phyloP scores from a whole-genome alignment of 2,113 vertebrate species.

The Oxygymnocypris stewartii region DNA sequence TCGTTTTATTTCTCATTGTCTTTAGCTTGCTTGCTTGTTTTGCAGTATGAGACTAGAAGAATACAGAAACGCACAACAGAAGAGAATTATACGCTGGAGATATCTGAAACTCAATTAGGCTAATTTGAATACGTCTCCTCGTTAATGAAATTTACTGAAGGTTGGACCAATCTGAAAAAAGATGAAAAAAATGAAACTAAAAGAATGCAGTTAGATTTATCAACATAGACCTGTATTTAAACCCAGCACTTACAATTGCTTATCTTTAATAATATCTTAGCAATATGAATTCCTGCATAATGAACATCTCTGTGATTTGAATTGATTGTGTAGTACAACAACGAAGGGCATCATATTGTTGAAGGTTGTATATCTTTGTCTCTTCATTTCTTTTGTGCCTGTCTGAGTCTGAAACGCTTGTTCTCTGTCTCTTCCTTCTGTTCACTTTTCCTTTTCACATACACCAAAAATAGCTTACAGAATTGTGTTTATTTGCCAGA shows the following conservation, averaged over 20 bases:
- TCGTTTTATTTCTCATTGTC: neutral
- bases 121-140: neutral
- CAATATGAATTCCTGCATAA: neutral
- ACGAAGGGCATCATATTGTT: neutral
- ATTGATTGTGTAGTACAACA: neutral
- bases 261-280: neutral
- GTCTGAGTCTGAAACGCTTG: neutral
- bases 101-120: conserved; percentile 13
- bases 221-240: neutral
- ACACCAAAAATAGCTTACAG: conserved; percentile 13
- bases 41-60: neutral
- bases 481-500: conserved; percentile 26
- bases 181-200: neutral
- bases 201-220: neutral
- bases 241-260: neutral
- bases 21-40: conserved; percentile 6
- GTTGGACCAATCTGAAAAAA: neutral
- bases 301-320: neutral
- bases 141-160: neutral
- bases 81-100: neutral
- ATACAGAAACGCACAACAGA: neutral
- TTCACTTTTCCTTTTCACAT: neutral
- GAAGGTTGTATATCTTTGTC: neutral
- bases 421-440: neutral
- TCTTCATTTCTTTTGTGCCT: conserved; percentile 9